Evolutionary conservation across 2,888 invertebrate genomes (phyloP), one percentile per base, ranked within the genome.

Genomic region (Tromatobia lineatoria): DNA sequence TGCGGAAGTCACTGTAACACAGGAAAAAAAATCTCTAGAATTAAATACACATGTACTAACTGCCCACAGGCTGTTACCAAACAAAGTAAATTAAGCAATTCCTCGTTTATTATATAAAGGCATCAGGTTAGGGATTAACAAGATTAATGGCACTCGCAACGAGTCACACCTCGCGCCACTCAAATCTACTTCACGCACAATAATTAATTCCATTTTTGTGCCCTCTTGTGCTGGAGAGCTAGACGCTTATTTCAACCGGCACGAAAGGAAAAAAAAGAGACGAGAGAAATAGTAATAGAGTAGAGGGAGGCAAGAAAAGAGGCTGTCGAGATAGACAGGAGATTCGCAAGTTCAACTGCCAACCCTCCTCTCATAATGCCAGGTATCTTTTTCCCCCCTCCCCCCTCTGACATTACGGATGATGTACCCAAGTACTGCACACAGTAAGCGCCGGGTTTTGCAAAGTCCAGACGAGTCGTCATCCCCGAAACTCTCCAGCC

Each of bases 321-420:
- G 54, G 6, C 20, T 52, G 61, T 64, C 61, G 34, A 50, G 59
- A 38, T 50, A 52, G 64, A 45, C 45, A 15, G 42, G 47, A 45
- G 15, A 57, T 80, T 75, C 38, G 66, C 13, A 61, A 47, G 50
- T 57, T 42, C 15, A 38, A 47, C n/a, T 42, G 38, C 47, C 47
- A 67, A n/a, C 71, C 38, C 38, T 23, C 29, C 8, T 57, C 45
- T 29, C 7, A 42, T 85, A 87, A 87, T 83, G 80, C 83, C 70
- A 74, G 85, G 87, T 87, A 88, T 88, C 88, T 87, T 88, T 88
- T 88, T 83, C 87, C 86, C 86, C 84, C 70, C 11, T 38, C 25
- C 59, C 70, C 79, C 61, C 34, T 79, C 59, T 25, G 34, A 64
- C 50, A 50, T 74, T 20, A 29, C 50, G 10, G 23, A 20, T 20